Percentiles rank a stretch among this genome's conserved stretches.
These are phyloP conservation scores for Spatula versicolor DNA, from an alignment of 2,797 vertebrate species.

Conservation along the genomic window DNA sequence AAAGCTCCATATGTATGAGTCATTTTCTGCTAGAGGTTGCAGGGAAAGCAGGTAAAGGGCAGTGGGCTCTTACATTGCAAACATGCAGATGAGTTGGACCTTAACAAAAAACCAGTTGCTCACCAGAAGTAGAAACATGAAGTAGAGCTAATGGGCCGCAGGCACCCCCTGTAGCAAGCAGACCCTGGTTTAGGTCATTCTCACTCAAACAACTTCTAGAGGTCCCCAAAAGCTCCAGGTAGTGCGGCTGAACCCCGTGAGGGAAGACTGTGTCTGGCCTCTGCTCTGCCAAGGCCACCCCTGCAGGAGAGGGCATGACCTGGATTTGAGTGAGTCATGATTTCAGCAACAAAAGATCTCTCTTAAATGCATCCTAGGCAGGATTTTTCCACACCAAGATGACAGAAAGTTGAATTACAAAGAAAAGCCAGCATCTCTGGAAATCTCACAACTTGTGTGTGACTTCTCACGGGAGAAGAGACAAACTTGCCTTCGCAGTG, in stretches of 20 bases:
- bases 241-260: fast-evolving
- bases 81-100: background rate
- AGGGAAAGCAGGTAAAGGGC: background rate
- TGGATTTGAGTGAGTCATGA: fast-evolving
- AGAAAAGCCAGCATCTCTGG: background rate
- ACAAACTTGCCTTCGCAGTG: background rate
- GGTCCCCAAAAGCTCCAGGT: fast-evolving
- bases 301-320: background rate
- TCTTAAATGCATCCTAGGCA: background rate
- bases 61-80: background rate
- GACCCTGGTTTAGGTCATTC: background rate
- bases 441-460: background rate
- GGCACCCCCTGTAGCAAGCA: fast-evolving
- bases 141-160: background rate
- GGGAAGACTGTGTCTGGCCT: background rate
- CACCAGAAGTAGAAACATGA: background rate
- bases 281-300: background rate
- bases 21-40: background rate
- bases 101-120: background rate
- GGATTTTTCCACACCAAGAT: background rate
- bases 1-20: background rate
- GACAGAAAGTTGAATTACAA: background rate
- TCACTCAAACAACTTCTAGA: fast-evolving
- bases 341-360: background rate
- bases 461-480: background rate